Evolutionary conservation across 2,888 invertebrate genomes (phyloP).

Genomic region (Rhingia rostrata): DNA sequence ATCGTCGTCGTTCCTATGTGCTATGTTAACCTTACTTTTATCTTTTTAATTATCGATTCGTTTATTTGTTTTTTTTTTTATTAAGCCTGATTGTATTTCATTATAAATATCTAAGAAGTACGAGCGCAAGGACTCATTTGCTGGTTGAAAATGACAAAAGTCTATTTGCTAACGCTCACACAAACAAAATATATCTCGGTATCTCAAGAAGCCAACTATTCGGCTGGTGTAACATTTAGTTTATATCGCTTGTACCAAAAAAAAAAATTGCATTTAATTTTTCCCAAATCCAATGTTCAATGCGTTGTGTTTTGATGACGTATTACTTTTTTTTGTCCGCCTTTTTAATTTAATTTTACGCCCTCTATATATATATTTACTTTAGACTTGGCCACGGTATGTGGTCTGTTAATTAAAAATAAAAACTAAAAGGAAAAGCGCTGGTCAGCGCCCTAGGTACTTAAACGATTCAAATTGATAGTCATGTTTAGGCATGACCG

Average conservation of each 20-base stretch:
- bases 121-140: conserved; percentile 60
- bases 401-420: conserved; percentile 67
- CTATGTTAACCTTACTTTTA: conserved; percentile 5
- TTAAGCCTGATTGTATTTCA: conserved; percentile 22
- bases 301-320: conserved; percentile 47
- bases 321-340: conserved; percentile 19
- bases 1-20: conserved; percentile 8
- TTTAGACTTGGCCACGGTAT: conserved; percentile 62
- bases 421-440: no score
- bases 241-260: conserved; percentile 45
- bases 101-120: background rate
- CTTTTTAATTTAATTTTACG: conserved; percentile 13
- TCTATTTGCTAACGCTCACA: no score
- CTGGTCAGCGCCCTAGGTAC: no score
- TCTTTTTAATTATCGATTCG: conserved; percentile 3
- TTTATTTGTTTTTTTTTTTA: conserved; percentile 17
- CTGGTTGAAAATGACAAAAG: no score
- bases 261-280: conserved; percentile 40
- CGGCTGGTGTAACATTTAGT: conserved; percentile 64
- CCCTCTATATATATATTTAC: no score
- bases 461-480: no score
- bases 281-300: conserved; percentile 39
- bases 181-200: no score
- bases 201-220: no score
- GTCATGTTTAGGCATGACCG: no score